Evolutionary conservation across 1,140 invertebrate genomes (phyloP), one percentile per base, ranked within the genome.

Genomic region (Drosophila lacteicornis): DNA sequence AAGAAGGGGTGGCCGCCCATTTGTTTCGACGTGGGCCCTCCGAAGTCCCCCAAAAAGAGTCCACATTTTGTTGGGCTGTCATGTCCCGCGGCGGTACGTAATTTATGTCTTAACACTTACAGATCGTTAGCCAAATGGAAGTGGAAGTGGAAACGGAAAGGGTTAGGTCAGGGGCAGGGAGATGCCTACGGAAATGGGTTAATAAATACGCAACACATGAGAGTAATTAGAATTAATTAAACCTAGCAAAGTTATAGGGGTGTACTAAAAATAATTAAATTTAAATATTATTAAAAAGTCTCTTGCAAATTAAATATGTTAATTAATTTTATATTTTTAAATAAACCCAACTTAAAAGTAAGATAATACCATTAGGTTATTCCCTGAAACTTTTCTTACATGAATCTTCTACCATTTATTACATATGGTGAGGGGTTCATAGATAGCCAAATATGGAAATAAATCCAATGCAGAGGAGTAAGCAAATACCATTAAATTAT

Each of bases 1-100:
- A 73, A 87, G 75, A 80, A 87, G 75, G 84, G 84, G 77, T 84
- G 85, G 84, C 77, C 77, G 61, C 46, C 82, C 81, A 67, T 80
- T 84, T 55, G 68, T 78, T 70, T 67, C 46, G 51, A 11, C 33
- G 33, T 30, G 33, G 30, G 9, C 33, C 38, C 33, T 33, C 33
- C 33, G 8, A 40, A 17, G 15, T 53, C 46, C 33, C 51, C 51
- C 51, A 61, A 82, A 62, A 40, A 45, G 77, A 58, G 56, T 63
- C 60, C 40, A 68, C 82, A 58, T 87, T 80, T 77, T 88, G 83
- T 87, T 75, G 58, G 45, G 17, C 83, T 87, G 83, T 87, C 83
- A 84, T 87, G 80, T 88, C 58, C 36, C 65, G 50, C 51, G 71
- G 61, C 71, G 45, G 47, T 36, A 45, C 27, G 79, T 87, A 88